phyloP scores from a whole-genome alignment of 2,888 invertebrate genomes.

The Caenorhabditis angaria region DNA sequence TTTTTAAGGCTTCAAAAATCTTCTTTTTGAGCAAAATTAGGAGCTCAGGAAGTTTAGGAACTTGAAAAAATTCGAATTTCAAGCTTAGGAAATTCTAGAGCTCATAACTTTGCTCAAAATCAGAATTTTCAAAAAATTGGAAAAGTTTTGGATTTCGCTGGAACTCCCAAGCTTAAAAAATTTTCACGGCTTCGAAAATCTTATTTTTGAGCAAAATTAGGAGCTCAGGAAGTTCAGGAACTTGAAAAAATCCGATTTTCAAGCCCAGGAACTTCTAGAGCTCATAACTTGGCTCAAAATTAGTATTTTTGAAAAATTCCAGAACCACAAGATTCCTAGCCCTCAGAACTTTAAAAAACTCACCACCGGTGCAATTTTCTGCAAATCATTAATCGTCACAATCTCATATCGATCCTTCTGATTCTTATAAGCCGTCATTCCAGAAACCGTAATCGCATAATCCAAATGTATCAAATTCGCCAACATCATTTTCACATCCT shows the following conservation, averaged over 20 bases:
- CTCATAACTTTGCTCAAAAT: too few relatives aligned
- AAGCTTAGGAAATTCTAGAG: too few relatives aligned
- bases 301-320: background rate
- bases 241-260: too few relatives aligned
- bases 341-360: slow-evolving; percentile 30
- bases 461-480: slow-evolving; percentile 53
- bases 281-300: background rate
- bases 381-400: slow-evolving; percentile 35
- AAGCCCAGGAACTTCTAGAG: too few relatives aligned
- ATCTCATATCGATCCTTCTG: slow-evolving; percentile 48
- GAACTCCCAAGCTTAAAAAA: too few relatives aligned
- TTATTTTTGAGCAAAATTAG: too few relatives aligned
- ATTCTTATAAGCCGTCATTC: slow-evolving; percentile 34
- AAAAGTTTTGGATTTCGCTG: background rate
- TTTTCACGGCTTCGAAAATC: too few relatives aligned
- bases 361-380: slow-evolving; percentile 44
- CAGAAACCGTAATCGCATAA: slow-evolving; percentile 46
- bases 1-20: too few relatives aligned
- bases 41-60: too few relatives aligned
- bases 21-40: too few relatives aligned
- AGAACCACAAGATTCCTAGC: slow-evolving; percentile 10
- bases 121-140: background rate
- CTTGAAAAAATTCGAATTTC: too few relatives aligned
- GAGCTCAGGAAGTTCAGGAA: too few relatives aligned
- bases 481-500: slow-evolving; percentile 35